Evolutionary conservation across 2,888 invertebrate species (phyloP).

Genomic region (Xylophagus ater): DNA sequence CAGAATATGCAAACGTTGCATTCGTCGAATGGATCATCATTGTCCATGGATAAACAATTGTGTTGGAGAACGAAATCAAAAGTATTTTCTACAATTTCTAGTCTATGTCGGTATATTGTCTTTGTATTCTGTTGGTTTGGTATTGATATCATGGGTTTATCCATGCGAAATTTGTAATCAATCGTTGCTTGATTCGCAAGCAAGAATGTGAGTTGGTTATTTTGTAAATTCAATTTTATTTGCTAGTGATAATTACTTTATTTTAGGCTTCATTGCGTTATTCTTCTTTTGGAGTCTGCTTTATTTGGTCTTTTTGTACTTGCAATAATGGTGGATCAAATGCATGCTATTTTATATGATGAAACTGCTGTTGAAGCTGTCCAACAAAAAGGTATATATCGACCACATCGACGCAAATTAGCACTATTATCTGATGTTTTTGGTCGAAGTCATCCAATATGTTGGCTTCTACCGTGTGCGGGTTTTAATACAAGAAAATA

Average conservation of each 20-base stretch:
- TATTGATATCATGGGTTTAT: conserved; percentile 59
- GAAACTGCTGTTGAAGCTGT: conserved; percentile 75
- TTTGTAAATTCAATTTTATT: conserved; percentile 10
- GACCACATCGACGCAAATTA: conserved; percentile 52
- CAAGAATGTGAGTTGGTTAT: conserved; percentile 53
- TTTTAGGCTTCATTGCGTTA: conserved; percentile 70
- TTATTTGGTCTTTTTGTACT: conserved; percentile 81
- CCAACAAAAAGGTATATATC: conserved; percentile 53
- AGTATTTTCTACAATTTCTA: conserved; percentile 81
- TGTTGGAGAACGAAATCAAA: conserved; percentile 84
- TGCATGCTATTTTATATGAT: conserved; percentile 72
- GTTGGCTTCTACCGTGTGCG: conserved; percentile 63
- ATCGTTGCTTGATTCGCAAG: conserved; percentile 55
- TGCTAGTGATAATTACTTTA: conserved; percentile 10
- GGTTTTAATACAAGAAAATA: conserved; percentile 39
- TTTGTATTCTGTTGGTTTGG: conserved; percentile 56
- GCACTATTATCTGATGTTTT: conserved; percentile 65
- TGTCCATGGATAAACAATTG: conserved; percentile 92
- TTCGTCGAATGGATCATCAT: conserved; percentile 48
- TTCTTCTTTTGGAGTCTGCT: conserved; percentile 66
- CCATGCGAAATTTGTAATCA: conserved; percentile 56
- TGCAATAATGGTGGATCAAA: conserved; percentile 76
- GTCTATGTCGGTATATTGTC: conserved; percentile 62
- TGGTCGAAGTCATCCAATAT: conserved; percentile 57
- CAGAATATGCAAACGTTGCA: conserved; percentile 73